A percentile compares a stretch with the other conserved stretches of the same genome.
Conservation (phyloP, 2,113 vertebrate genomes). For the Tapirus terrestris region DNA sequence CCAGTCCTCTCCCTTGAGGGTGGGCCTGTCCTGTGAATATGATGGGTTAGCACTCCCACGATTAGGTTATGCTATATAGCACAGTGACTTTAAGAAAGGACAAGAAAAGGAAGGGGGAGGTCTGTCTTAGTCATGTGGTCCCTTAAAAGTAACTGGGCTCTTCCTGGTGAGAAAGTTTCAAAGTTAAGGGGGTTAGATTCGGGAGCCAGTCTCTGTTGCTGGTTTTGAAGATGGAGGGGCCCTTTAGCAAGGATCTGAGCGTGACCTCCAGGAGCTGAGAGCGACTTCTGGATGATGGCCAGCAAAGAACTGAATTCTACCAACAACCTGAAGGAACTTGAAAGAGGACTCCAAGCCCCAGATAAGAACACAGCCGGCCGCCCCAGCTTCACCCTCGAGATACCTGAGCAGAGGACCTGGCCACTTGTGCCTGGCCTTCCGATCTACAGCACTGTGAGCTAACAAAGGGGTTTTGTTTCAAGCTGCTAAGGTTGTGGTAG, state of each 20-base stretch:
- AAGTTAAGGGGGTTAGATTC: no score
- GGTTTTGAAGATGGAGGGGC: not conserved
- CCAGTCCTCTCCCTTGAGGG: not conserved
- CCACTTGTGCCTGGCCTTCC: not conserved
- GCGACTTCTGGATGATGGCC: no score
- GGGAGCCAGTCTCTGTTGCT: not conserved
- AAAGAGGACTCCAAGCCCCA: not conserved
- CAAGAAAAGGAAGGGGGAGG: not conserved
- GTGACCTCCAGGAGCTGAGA: not conserved
- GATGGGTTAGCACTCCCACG: not conserved
- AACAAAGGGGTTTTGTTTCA: not conserved
- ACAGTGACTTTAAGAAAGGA: not conserved
- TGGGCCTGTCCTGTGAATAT: not conserved
- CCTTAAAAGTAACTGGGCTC: not conserved
- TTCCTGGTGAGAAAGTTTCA: not conserved
- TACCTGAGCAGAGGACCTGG: not conserved
- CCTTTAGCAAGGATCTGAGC: not conserved
- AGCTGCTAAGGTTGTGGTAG: not conserved
- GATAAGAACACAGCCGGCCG: rapidly evolving
- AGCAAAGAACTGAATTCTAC: not conserved
- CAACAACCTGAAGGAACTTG: not conserved
- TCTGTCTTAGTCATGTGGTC: not conserved
- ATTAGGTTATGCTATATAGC: no score
- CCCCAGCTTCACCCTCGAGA: not conserved
- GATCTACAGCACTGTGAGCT: not conserved